These are phyloP conservation scores for Choreutis nemorana DNA, from an alignment of 2,888 invertebrate genomes.

Conservation along the genomic window DNA sequence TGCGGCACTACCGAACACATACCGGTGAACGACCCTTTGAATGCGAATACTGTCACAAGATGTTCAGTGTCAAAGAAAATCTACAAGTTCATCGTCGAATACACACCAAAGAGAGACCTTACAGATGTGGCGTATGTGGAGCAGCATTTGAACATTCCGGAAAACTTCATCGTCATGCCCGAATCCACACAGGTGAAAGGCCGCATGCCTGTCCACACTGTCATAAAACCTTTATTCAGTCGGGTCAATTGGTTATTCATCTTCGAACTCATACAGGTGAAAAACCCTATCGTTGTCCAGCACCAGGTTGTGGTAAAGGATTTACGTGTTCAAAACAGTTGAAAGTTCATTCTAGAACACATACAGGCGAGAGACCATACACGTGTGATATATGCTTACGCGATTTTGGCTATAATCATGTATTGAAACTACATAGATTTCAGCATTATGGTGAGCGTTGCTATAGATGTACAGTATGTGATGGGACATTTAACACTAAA, in stretches of 20 bases:
- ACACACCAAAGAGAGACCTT: conserved; percentile 91
- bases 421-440: conserved; percentile 86
- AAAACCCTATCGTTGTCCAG: conserved; percentile 84
- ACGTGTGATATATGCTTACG: conserved; percentile 91
- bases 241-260: conserved; percentile 90
- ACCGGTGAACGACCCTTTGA: conserved; percentile 91
- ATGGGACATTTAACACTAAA: conserved; percentile 89
- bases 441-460: conserved; percentile 93
- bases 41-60: conserved; percentile 92
- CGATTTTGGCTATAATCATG: conserved; percentile 91
- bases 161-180: conserved; percentile 88
- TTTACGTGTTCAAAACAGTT: conserved; percentile 93
- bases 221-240: conserved; percentile 90
- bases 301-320: conserved; percentile 85
- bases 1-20: conserved; percentile 87
- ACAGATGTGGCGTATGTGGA: conserved; percentile 88
- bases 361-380: conserved; percentile 91
- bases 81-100: conserved; percentile 88
- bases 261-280: conserved; percentile 90
- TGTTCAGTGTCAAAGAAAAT: conserved; percentile 93
- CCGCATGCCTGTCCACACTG: conserved; percentile 90
- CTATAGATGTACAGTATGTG: conserved; percentile 91
- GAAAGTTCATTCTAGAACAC: conserved; percentile 90
- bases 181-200: conserved; percentile 90
- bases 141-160: conserved; percentile 92